Base-by-base conservation (phyloP, 2,888 invertebrate species). In the Isoperla grammatica region DNA sequence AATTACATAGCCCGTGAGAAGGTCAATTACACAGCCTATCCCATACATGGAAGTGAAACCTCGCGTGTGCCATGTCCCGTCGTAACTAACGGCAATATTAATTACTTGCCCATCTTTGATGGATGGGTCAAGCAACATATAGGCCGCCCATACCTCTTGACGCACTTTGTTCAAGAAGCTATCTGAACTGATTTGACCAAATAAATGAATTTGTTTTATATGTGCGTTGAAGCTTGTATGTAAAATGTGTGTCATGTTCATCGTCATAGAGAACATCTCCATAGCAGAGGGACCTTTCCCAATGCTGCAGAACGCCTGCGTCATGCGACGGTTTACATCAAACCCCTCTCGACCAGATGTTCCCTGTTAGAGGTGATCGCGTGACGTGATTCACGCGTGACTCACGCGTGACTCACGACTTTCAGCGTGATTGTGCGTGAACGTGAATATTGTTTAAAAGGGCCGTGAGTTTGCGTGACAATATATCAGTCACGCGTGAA, bases 11-110 rank as follows among this genome's bases (percentile, higher is more conserved):
- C 65, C 65, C 1, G 57, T 56, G 12, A 53, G 22, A 20, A 60
- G 19, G 11, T 64, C 62, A 48, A 66, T 62, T 3, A 64, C 63
- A 19, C 13, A 63, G 13, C 65, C 62, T 43, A 66, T 59, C 12
- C 65, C 63, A 46, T 64, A 62, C 40, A 64, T 65, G 2, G 64
- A 66, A 53, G 61, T 65, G 42, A 56, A 61, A 6, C 63, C 62
- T n/a, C 65, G 56, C 12, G 64, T 66, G 40, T 56, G 56, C 63
- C 63, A 66, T 8, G 63, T 58, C 19, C 63, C 64, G 57, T 66
- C 65, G 11, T 15, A 45, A 11, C 45, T 45, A 3, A 45, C 45
- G 17, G 4, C 13, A 15, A 45, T 45, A 17, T 45, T 19, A 15
- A 45, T 45, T 6, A 45, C 19, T 15, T 6, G 6, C 6, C 4